Percentiles rank a stretch among this genome's conserved stretches.
Evolutionary conservation across 2,888 invertebrate species (phyloP).

Genomic region (Glaucopsyche alexis): DNA sequence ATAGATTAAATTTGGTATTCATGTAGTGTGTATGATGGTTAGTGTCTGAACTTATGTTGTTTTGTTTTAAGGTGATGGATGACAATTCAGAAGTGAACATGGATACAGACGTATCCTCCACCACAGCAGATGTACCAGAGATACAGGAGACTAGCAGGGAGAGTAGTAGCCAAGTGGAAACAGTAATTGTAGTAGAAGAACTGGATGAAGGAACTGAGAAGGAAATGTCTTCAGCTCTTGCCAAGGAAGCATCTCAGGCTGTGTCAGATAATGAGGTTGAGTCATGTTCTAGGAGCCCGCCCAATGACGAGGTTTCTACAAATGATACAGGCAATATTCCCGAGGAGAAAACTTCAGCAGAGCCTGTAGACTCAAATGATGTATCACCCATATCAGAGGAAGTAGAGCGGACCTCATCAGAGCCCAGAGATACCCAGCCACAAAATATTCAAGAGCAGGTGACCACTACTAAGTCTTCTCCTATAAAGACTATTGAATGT

Average conservation of each 20-base stretch:
- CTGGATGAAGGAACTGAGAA: conserved; percentile 47
- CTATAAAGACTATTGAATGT: conserved; percentile 7
- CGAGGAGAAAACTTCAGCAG: not conserved
- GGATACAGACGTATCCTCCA: conserved; percentile 70
- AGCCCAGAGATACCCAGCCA: not conserved
- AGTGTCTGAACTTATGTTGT: conserved; percentile 28
- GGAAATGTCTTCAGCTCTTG: conserved; percentile 17
- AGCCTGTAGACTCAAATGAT: not conserved
- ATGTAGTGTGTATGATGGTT: conserved; percentile 40
- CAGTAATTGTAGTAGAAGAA: conserved; percentile 62
- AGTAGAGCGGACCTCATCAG: not conserved
- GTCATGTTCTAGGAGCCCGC: not conserved
- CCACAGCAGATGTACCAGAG: conserved; percentile 60
- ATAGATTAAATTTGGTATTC: conserved; percentile 43
- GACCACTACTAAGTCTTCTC: conserved; percentile 11
- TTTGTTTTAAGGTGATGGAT: conserved; percentile 62
- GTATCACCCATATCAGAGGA: not conserved
- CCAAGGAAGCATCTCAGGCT: conserved; percentile 29
- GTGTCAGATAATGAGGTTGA: conserved; percentile 18
- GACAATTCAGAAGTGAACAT: conserved; percentile 63
- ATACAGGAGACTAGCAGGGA: conserved; percentile 54
- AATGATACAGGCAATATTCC: not conserved
- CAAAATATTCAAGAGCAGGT: conserved; percentile 17
- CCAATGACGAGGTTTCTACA: conserved; percentile 18
- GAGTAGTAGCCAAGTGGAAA: conserved; percentile 58